Percentiles rank a stretch among this genome's conserved stretches.
phyloP scores from a whole-genome alignment of 2,113 vertebrate genomes.

The Hucho hucho region DNA sequence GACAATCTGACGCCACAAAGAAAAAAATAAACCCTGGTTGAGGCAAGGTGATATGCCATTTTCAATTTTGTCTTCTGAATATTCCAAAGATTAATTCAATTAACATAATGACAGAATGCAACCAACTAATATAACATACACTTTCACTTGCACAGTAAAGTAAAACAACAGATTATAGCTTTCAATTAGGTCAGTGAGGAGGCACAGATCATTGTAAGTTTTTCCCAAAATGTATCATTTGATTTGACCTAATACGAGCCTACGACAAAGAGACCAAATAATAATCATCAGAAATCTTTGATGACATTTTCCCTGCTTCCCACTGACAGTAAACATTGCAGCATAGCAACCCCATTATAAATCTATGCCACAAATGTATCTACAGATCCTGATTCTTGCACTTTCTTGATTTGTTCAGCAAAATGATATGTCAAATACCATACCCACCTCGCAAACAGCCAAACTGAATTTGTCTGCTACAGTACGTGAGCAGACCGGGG shows the following conservation, averaged over 20 bases:
- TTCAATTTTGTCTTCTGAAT: slow-evolving; percentile 44
- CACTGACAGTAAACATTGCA: slow-evolving; percentile 13
- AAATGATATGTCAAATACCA: not conserved
- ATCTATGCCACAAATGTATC: too few species aligned
- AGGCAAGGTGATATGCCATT: slow-evolving; percentile 63
- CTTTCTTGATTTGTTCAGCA: slow-evolving; percentile 46
- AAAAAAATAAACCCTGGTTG: slow-evolving; percentile 47
- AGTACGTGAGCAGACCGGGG: too few species aligned
- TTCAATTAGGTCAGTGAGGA: not conserved
- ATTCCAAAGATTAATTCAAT: not conserved
- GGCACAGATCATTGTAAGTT: not conserved
- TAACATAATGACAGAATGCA: not conserved
- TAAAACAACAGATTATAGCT: slow-evolving; percentile 14
- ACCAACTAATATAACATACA: slow-evolving; percentile 11
- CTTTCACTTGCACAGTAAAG: slow-evolving; percentile 50
- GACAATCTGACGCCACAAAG: slow-evolving; percentile 8
- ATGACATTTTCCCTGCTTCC: not conserved
- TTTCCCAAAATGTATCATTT: not conserved
- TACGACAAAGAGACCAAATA: not conserved
- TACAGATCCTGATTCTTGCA: not conserved
- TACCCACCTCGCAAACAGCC: not conserved
- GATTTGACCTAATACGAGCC: not conserved
- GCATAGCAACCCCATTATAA: slow-evolving; percentile 32
- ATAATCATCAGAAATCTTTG: not conserved
- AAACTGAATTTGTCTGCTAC: not conserved